phyloP scores from a whole-genome alignment of 2,888 invertebrate genomes.

The Adelognathus sp. region DNA sequence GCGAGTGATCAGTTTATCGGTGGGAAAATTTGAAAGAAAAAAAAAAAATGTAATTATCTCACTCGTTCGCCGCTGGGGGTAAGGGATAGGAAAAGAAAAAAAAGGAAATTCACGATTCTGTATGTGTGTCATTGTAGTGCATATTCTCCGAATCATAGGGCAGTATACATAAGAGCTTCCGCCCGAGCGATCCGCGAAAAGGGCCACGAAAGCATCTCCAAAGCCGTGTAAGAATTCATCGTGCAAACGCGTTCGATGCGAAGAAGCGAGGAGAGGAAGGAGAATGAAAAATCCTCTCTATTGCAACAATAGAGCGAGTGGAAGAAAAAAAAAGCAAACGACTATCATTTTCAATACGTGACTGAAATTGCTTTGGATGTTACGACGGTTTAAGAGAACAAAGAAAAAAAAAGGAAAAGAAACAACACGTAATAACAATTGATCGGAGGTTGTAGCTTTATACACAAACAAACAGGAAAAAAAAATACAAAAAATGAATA shows the following conservation, averaged over 20 bases:
- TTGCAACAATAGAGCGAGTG: not conserved
- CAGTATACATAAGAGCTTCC: slow-evolving; percentile 55
- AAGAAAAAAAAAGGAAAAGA: not conserved
- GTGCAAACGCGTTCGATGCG: not conserved
- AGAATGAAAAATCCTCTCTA: not conserved
- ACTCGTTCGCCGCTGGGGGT: slow-evolving; percentile 20
- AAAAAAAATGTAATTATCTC: slow-evolving; percentile 8
- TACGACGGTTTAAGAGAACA: slow-evolving; percentile 19
- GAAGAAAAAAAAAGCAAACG: slow-evolving; percentile 13
- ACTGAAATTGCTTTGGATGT: slow-evolving; percentile 46
- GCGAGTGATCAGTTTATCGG: not conserved
- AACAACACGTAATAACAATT: slow-evolving; percentile 18
- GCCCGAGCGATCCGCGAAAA: slow-evolving; percentile 29
- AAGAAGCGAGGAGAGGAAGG: not conserved
- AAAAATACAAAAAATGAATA: no score
- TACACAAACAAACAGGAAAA: no score
- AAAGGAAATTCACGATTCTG: slow-evolving; percentile 40
- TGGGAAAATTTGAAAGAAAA: not conserved
- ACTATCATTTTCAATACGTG: slow-evolving; percentile 33
- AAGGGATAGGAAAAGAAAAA: slow-evolving; percentile 12
- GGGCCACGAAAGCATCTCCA: slow-evolving; percentile 36
- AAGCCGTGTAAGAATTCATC: not conserved
- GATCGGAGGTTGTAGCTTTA: slow-evolving; percentile 30
- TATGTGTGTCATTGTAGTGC: slow-evolving; percentile 57
- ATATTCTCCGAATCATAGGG: slow-evolving; percentile 45